phyloP scores from a whole-genome alignment of 2,888 invertebrate genomes.

The Clitarchus hookeri region DNA sequence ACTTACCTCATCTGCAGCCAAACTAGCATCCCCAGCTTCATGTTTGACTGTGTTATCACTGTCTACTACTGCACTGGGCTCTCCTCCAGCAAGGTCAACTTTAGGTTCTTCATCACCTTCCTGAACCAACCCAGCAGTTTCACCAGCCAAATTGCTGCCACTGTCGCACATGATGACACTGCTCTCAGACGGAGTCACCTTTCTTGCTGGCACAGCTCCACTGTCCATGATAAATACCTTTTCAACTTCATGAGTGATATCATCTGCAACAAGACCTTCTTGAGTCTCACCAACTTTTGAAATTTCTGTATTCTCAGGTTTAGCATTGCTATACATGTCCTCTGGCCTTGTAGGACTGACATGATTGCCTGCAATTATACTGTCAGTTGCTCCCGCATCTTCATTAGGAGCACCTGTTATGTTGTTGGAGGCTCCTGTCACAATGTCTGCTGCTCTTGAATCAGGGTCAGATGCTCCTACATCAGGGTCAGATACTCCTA shows the following conservation, averaged over 20 bases:
- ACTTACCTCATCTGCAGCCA: neutral
- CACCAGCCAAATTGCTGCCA: neutral
- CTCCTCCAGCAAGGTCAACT: neutral
- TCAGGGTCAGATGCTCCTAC: neutral
- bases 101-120: neutral
- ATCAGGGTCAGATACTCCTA: neutral
- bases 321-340: neutral
- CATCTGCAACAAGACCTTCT: neutral
- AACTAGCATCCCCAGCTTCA: neutral
- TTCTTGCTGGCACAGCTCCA: neutral
- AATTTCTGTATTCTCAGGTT: neutral
- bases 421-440: neutral
- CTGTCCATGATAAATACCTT: neutral
- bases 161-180: neutral
- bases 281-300: neutral
- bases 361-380: neutral
- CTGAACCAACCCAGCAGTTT: neutral
- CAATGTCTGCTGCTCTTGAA: neutral
- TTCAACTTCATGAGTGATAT: neutral
- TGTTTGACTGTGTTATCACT: neutral
- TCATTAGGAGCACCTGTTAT: neutral
- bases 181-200: neutral
- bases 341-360: neutral
- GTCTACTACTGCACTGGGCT: neutral
- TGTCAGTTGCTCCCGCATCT: neutral